A percentile compares a stretch with the other conserved stretches of the same genome.
These are phyloP conservation scores for Clytia hemisphaerica DNA, from an alignment of 30 jellyfish, hydroid and myxozoan genomes.

Conservation along the genomic window DNA sequence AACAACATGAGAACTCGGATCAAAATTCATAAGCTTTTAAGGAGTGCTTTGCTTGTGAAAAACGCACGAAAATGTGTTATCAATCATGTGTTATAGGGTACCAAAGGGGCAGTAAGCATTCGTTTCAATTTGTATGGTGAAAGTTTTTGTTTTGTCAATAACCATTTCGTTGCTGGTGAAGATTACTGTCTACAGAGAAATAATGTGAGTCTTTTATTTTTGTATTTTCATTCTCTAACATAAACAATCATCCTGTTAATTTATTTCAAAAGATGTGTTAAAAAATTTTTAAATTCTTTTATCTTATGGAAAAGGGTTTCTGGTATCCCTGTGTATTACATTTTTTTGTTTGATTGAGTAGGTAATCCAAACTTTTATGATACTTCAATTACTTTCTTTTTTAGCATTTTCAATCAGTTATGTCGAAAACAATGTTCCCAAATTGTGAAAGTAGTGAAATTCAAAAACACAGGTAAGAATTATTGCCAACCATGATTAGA, in stretches of 20 bases:
- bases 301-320: too few relatives aligned
- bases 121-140: constrained; percentile 71
- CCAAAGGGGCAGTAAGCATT: constrained; percentile 77
- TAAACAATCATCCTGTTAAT: neutral
- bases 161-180: constrained; percentile 78
- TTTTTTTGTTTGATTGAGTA: too few relatives aligned
- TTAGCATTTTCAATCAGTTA: constrained; percentile 29
- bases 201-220: constrained; percentile 25
- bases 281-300: too few relatives aligned
- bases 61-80: too few relatives aligned
- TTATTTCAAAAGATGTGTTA: too few relatives aligned
- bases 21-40: too few relatives aligned
- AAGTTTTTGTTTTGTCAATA: constrained; percentile 75
- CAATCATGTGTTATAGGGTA: constrained; percentile 82
- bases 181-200: constrained; percentile 50
- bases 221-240: too few relatives aligned
- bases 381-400: neutral
- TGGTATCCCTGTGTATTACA: too few relatives aligned
- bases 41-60: too few relatives aligned
- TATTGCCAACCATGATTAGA: too few relatives aligned
- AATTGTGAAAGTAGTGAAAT: constrained; percentile 12
- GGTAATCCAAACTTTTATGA: neutral
- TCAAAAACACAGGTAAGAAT: constrained; percentile 33
- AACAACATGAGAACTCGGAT: neutral
- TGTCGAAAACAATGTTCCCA: constrained; percentile 34